Evolutionary conservation across 2,888 invertebrate species (phyloP).

Genomic region (Carterocephalus palaemon): DNA sequence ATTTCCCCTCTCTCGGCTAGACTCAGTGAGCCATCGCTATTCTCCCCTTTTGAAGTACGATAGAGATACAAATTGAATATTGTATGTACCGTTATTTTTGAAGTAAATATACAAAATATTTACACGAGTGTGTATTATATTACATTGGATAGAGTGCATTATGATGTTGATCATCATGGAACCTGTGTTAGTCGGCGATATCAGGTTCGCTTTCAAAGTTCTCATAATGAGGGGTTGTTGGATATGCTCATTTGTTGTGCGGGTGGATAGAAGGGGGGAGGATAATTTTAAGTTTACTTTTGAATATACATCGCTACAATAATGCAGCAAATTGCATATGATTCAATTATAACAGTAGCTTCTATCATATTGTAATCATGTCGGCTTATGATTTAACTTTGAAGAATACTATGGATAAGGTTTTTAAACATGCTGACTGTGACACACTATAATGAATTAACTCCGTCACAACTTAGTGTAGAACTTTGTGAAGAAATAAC

Average conservation of each 20-base stretch:
- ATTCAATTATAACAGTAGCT: slow-evolving; percentile 72
- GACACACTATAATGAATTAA: slow-evolving; percentile 70
- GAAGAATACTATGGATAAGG: slow-evolving; percentile 59
- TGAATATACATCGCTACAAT: slow-evolving; percentile 62
- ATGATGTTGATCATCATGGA: slow-evolving; percentile 42
- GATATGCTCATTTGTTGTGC: slow-evolving; percentile 43
- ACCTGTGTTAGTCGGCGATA: slow-evolving; percentile 36
- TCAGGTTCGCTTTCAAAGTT: slow-evolving; percentile 40
- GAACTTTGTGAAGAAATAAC: slow-evolving; percentile 68
- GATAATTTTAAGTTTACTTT: slow-evolving; percentile 62
- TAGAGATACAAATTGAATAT: slow-evolving; percentile 76
- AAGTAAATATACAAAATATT: slow-evolving; percentile 80
- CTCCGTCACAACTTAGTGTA: slow-evolving; percentile 76
- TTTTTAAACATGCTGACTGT: slow-evolving; percentile 45
- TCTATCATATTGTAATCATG: slow-evolving; percentile 69
- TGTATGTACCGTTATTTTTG: slow-evolving; percentile 79
- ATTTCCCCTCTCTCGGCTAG: slow-evolving; percentile 95
- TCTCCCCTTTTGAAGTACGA: slow-evolving; percentile 69
- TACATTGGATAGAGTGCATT: slow-evolving; percentile 56
- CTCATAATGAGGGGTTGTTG: slow-evolving; percentile 36
- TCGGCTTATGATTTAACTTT: slow-evolving; percentile 66
- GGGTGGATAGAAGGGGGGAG: slow-evolving; percentile 59
- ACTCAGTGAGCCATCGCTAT: slow-evolving; percentile 63
- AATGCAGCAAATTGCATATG: slow-evolving; percentile 58
- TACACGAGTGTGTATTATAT: slow-evolving; percentile 77